Percentiles rank a stretch among this genome's conserved stretches.
phyloP scores from a whole-genome alignment of 2,797 vertebrate genomes.

The Rhodeus uyekii region DNA sequence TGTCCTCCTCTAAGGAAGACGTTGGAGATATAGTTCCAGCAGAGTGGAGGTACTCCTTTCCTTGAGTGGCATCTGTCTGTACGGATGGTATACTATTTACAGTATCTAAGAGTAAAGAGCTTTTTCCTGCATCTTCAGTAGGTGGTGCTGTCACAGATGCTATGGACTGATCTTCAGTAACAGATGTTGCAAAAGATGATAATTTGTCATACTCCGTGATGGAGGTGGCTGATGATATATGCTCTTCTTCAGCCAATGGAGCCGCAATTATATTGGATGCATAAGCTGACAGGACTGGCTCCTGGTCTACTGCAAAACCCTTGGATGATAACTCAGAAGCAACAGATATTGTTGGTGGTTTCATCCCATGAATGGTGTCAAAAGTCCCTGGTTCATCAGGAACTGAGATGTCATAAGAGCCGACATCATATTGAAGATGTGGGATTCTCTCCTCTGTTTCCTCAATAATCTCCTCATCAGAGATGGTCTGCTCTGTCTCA shows the following conservation, averaged over 20 bases:
- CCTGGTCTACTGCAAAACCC: conserved; percentile 75
- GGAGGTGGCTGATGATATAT: conserved; percentile 96
- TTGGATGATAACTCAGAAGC: conserved; percentile 78
- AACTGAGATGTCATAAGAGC: conserved; percentile 84
- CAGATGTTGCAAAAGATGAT: conserved; percentile 95
- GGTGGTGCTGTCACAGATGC: conserved; percentile 93
- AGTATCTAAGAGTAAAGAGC: conserved; percentile 88
- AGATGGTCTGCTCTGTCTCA: conserved; percentile 97
- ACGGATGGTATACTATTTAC: conserved; percentile 86
- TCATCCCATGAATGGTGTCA: conserved; percentile 84
- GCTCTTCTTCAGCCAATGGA: conserved; percentile 96
- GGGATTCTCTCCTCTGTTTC: conserved; percentile 90
- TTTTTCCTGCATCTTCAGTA: conserved; percentile 91
- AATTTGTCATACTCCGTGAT: conserved; percentile 98
- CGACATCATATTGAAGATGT: conserved; percentile 86
- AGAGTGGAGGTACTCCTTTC: conserved; percentile 93
- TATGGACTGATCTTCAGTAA: conserved; percentile 95
- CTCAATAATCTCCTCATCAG: conserved; percentile 96
- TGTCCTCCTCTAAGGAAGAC: conserved; percentile 97
- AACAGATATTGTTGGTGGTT: conserved; percentile 69
- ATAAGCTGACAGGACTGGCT: conserved; percentile 83
- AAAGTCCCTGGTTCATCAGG: conserved; percentile 85
- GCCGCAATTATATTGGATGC: conserved; percentile 87
- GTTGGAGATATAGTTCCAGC: conserved; percentile 98
- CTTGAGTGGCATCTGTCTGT: conserved; percentile 87